Conservation (phyloP, 2,113 vertebrate genomes). For the Climacteris rufus region DNA sequence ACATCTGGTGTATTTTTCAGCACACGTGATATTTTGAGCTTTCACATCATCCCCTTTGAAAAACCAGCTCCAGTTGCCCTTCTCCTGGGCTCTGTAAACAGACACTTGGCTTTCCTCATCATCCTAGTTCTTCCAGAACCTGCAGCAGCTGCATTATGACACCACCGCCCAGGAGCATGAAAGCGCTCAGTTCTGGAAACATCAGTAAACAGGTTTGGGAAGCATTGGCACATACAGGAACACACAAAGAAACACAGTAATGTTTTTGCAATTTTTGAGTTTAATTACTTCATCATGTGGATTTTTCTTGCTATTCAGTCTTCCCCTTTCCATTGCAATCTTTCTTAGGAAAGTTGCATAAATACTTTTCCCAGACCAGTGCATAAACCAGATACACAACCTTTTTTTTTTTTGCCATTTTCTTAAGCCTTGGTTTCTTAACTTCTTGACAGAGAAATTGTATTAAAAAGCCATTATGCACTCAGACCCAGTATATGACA, state of each 20-base stretch:
- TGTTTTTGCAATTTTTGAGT: constrained; percentile 16
- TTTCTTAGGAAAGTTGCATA: background rate
- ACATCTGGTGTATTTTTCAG: background rate
- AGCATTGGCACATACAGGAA: background rate
- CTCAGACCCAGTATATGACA: background rate
- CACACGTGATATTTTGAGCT: background rate
- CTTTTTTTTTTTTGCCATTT: background rate
- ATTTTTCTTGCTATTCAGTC: background rate
- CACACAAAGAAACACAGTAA: background rate
- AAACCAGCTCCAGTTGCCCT: background rate
- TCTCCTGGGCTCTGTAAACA: background rate
- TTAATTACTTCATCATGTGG: constrained; percentile 38
- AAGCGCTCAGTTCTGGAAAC: background rate
- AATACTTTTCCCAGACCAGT: background rate
- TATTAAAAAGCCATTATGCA: background rate
- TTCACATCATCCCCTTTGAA: background rate
- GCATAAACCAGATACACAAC: background rate
- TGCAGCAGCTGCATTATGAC: background rate
- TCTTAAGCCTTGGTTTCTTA: background rate
- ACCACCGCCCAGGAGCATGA: accelerated
- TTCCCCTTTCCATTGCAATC: background rate
- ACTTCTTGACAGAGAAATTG: background rate
- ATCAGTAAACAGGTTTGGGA: background rate
- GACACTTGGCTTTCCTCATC: too few relatives aligned
- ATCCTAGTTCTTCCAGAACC: background rate